A percentile compares a stretch with the other conserved stretches of the same genome.
These are phyloP conservation scores for Kryptolebias ocellatus DNA, from an alignment of 2,797 vertebrate genomes.

Conservation along the genomic window DNA sequence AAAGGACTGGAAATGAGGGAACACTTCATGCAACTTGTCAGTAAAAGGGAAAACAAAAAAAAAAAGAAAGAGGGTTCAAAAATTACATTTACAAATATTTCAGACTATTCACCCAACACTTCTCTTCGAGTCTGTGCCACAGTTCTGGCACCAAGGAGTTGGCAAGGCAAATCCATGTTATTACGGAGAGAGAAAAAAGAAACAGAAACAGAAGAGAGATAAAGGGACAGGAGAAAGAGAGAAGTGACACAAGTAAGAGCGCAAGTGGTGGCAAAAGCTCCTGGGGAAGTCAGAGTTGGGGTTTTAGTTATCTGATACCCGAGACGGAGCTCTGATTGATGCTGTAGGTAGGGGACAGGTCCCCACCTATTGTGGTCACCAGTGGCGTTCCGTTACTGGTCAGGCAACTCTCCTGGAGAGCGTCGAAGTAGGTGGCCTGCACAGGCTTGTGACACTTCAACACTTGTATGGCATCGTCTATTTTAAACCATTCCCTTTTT, in stretches of 20 bases:
- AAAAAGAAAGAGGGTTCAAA: conserved; percentile 45
- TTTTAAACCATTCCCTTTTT: conserved; percentile 99
- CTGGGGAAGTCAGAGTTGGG: conserved; percentile 64
- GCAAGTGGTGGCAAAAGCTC: conserved; percentile 81
- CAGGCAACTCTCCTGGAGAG: conserved; percentile 91
- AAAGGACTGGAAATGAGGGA: conserved; percentile 52
- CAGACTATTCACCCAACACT: conserved; percentile 79
- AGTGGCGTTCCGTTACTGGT: conserved; percentile 96
- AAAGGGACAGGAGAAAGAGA: conserved; percentile 32
- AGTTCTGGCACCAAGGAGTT: conserved; percentile 80
- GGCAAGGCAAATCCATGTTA: conserved; percentile 83
- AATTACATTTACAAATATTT: conserved; percentile 85
- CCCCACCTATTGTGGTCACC: conserved; percentile 86
- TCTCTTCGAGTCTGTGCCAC: conserved; percentile 81
- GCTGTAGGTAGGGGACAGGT: conserved; percentile 87
- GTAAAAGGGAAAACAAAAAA: conserved; percentile 64
- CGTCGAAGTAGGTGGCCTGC: conserved; percentile 96
- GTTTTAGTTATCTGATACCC: conserved; percentile 97
- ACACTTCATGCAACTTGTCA: conserved; percentile 81
- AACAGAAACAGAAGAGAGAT: conserved; percentile 24
- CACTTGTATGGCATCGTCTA: conserved; percentile 94
- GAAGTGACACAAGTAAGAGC: conserved; percentile 78
- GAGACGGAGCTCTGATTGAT: conserved; percentile 92
- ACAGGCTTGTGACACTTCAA: conserved; percentile 97
- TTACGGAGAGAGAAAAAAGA: conserved; percentile 38